phyloP scores from a whole-genome alignment of 2,797 vertebrate species.

The Etheostoma nigrum region DNA sequence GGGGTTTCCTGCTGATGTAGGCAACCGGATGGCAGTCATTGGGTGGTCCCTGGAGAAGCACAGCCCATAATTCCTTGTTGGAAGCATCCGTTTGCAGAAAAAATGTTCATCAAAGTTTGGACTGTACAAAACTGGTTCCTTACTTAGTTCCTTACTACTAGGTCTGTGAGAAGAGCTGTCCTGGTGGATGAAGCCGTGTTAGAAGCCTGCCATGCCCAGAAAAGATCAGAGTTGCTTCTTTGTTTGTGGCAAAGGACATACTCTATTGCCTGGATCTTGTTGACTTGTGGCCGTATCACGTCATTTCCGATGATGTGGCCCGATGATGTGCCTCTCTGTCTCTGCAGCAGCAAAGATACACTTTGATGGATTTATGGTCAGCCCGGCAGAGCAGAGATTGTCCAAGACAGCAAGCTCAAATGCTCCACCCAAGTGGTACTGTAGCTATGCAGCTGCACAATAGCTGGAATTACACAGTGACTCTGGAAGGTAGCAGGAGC shows the following conservation, averaged over 20 bases:
- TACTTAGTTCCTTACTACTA: too few relatives aligned
- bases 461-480: background rate
- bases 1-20: background rate
- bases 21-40: background rate
- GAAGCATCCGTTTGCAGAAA: conserved; percentile 23
- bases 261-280: too few relatives aligned
- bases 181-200: background rate
- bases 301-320: too few relatives aligned
- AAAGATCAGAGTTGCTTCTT: background rate
- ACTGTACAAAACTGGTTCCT: too few relatives aligned
- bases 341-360: too few relatives aligned
- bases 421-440: background rate
- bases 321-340: too few relatives aligned
- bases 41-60: background rate
- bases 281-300: too few relatives aligned
- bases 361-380: too few relatives aligned
- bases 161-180: background rate
- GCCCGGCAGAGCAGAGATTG: too few relatives aligned
- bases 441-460: background rate
- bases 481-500: conserved; percentile 1
- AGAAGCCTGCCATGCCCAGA: background rate
- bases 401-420: background rate
- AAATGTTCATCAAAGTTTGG: conserved; percentile 2
- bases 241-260: background rate
- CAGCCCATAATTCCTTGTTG: background rate